Conservation (phyloP, 1,140 invertebrate genomes). For the Conus betulinus region DNA sequence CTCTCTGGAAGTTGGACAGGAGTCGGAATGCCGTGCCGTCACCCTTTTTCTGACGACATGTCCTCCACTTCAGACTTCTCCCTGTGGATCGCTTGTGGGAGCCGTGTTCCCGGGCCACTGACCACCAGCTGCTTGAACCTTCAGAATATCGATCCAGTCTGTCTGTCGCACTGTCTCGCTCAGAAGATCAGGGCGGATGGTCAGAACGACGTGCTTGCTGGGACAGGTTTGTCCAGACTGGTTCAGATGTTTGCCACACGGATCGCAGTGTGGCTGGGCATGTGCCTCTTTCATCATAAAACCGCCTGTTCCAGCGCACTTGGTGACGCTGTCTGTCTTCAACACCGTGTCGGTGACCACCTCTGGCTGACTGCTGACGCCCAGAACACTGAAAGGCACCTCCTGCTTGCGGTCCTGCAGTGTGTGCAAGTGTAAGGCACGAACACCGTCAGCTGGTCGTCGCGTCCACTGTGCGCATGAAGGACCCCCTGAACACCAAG, state of each 20-base stretch:
- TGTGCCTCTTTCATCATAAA: conserved; percentile 25
- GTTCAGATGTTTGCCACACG: conserved; percentile 30
- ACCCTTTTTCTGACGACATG: conserved; percentile 14
- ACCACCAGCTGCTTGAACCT: not conserved
- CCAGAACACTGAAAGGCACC: conserved; percentile 43
- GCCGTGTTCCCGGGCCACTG: not conserved
- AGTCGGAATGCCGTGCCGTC: not conserved
- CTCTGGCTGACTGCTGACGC: conserved; percentile 43
- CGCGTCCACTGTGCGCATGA: conserved; percentile 28
- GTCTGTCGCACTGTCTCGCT: not conserved
- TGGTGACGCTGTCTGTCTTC: conserved; percentile 3
- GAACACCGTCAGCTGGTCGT: conserved; percentile 14
- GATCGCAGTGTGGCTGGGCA: not conserved
- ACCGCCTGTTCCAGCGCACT: conserved; percentile 30
- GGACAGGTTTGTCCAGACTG: not conserved
- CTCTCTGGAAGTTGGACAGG: conserved; percentile 16
- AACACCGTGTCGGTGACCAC: conserved; percentile 20
- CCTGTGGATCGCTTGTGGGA: not conserved
- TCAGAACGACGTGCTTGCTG: not conserved
- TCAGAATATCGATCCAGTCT: conserved; percentile 29
- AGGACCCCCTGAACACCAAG: conserved; percentile 31
- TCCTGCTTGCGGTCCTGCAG: conserved; percentile 29
- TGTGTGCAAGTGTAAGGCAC: conserved; percentile 32
- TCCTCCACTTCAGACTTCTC: not conserved
- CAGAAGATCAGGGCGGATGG: conserved; percentile 32